These are phyloP conservation scores for Phaethon lepturus DNA, from an alignment of 2,113 vertebrate genomes.

Conservation along the genomic window DNA sequence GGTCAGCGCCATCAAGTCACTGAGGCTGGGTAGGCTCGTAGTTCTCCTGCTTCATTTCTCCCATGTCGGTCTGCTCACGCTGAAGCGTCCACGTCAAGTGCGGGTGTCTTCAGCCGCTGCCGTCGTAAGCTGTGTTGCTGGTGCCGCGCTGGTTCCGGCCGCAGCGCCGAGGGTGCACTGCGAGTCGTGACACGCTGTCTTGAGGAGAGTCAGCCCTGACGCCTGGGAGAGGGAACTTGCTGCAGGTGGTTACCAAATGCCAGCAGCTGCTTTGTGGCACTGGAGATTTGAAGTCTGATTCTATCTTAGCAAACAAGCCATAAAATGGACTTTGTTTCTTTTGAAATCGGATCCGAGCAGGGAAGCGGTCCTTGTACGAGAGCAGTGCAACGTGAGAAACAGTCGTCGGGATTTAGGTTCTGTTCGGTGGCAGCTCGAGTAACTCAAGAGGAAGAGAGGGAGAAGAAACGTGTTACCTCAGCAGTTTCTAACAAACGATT, in stretches of 20 bases:
- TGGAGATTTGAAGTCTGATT: background rate
- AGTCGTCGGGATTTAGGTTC: background rate
- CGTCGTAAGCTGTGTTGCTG: background rate
- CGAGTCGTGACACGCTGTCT: background rate
- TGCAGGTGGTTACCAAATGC: background rate
- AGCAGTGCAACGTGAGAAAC: rapidly evolving
- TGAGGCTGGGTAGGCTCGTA: rapidly evolving
- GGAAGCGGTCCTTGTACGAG: background rate
- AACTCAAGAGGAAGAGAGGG: background rate
- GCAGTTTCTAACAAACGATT: background rate
- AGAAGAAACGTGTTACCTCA: background rate
- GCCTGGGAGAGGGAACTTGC: background rate
- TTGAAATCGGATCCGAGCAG: background rate
- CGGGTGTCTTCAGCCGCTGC: background rate
- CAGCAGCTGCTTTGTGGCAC: background rate
- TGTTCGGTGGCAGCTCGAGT: background rate
- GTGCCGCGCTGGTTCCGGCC: background rate
- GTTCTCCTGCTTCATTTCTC: background rate
- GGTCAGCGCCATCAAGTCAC: background rate
- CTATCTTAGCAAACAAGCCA: background rate
- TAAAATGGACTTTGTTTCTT: background rate
- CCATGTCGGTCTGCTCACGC: rapidly evolving
- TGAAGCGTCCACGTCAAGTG: rapidly evolving
- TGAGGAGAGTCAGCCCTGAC: background rate
- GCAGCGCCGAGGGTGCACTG: background rate